Evolutionary conservation across 2,113 vertebrate species (phyloP).

Genomic region (Corythornis vintsioides): DNA sequence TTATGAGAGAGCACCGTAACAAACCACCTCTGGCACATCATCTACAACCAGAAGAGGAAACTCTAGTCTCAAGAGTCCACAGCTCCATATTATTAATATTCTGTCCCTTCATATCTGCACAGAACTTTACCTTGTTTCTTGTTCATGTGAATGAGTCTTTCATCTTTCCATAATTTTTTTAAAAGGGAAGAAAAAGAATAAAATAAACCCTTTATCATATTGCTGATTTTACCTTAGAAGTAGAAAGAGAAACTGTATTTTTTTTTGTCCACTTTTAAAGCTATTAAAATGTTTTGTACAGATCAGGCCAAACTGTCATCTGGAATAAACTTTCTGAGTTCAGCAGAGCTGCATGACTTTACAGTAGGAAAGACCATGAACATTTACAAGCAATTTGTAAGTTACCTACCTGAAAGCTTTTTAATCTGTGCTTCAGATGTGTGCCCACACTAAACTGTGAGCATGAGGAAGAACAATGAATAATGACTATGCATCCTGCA

Average conservation of each 20-base stretch:
- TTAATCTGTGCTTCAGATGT: background rate
- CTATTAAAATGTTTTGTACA: background rate
- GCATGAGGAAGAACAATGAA: background rate
- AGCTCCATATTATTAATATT: background rate
- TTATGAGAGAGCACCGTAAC: background rate
- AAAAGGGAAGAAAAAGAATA: background rate
- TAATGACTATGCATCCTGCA: background rate
- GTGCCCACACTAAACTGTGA: background rate
- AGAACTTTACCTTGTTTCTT: background rate
- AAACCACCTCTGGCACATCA: slow-evolving; percentile 25
- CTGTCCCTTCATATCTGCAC: background rate
- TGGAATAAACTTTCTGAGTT: background rate
- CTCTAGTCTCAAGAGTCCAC: background rate
- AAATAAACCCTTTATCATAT: background rate
- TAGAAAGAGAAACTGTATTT: background rate
- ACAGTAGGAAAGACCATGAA: background rate
- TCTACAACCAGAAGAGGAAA: slow-evolving; percentile 23
- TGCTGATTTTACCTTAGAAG: background rate
- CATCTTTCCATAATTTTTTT: background rate
- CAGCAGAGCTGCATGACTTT: background rate
- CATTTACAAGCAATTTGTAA: background rate
- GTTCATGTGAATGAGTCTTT: background rate
- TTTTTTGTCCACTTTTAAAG: background rate
- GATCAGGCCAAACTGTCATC: background rate
- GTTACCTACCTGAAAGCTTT: background rate